Percentiles rank a stretch among this genome's conserved stretches.
Evolutionary conservation across 2,797 vertebrate species (phyloP).

Genomic region (Okamejei kenojei): DNA sequence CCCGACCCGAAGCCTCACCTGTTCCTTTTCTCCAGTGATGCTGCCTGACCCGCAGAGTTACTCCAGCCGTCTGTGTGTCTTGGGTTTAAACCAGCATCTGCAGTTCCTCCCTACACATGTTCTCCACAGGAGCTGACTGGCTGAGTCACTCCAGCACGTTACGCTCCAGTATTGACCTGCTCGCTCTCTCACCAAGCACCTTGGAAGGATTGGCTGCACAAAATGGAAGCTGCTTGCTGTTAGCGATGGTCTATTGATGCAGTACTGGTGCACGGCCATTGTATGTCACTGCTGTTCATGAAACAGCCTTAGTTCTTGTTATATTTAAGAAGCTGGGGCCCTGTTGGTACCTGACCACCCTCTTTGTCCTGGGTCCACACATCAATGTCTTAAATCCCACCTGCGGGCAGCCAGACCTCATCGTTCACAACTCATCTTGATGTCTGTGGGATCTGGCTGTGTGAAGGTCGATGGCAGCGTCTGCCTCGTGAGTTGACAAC

Average conservation of each 20-base stretch:
- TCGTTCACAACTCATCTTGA: not conserved
- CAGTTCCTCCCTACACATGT: no score
- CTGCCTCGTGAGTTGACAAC: not conserved
- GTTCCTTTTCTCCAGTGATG: no score
- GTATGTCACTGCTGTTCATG: not conserved
- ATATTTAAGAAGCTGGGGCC: not conserved
- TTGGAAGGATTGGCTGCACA: no score
- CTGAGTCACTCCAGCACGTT: no score
- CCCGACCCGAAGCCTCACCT: no score
- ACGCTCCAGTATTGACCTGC: not conserved
- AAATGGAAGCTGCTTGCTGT: not conserved
- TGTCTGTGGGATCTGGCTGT: not conserved
- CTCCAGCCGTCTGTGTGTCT: no score
- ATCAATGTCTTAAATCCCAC: not conserved
- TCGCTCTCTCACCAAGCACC: not conserved
- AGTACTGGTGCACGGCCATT: not conserved
- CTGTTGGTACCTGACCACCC: not conserved
- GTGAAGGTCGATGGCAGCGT: not conserved
- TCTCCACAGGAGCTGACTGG: no score
- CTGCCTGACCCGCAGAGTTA: no score
- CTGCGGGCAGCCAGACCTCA: not conserved
- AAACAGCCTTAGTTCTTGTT: not conserved
- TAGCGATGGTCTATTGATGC: not conserved
- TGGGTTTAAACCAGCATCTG: no score
- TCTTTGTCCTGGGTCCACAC: not conserved